Conservation (phyloP, 1,140 invertebrate genomes). For the Asobara japonica region DNA sequence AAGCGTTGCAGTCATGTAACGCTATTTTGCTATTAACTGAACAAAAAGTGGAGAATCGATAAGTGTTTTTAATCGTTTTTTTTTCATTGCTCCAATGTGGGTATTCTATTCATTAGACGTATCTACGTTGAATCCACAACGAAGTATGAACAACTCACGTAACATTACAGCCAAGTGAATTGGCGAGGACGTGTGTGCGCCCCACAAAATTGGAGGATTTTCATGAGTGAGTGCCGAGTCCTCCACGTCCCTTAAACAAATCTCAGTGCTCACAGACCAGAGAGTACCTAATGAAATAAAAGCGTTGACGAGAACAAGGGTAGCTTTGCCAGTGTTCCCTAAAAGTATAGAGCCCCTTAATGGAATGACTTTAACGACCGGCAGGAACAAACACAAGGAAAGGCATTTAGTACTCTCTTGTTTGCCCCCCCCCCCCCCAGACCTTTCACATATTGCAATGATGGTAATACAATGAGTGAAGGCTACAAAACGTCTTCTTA, state of each 20-base stretch:
- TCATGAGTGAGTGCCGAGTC: background rate
- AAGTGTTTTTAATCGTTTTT: no score
- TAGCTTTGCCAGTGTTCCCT: conserved; percentile 15
- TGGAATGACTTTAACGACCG: conserved; percentile 43
- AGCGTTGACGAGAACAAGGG: conserved; percentile 34
- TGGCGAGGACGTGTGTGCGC: no score
- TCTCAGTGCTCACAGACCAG: background rate
- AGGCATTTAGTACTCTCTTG: conserved; percentile 44
- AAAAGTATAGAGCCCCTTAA: conserved; percentile 34
- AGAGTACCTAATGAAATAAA: conserved; percentile 52
- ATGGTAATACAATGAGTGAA: background rate
- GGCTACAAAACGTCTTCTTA: background rate
- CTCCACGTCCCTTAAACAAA: background rate
- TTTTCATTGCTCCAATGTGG: no score
- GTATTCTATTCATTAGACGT: no score
- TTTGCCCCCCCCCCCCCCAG: conserved; percentile 18
- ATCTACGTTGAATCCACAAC: no score
- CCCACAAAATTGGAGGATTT: background rate
- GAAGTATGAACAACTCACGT: no score
- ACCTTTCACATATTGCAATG: conserved; percentile 24
- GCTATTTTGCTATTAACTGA: no score
- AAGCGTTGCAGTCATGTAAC: no score
- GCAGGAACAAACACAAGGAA: conserved; percentile 43
- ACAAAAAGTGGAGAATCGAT: no score
- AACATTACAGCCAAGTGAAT: no score